Percentiles rank a stretch among this genome's conserved stretches.
These are phyloP conservation scores for Panulirus ornatus DNA, from an alignment of 1,140 invertebrate species.

Conservation along the genomic window DNA sequence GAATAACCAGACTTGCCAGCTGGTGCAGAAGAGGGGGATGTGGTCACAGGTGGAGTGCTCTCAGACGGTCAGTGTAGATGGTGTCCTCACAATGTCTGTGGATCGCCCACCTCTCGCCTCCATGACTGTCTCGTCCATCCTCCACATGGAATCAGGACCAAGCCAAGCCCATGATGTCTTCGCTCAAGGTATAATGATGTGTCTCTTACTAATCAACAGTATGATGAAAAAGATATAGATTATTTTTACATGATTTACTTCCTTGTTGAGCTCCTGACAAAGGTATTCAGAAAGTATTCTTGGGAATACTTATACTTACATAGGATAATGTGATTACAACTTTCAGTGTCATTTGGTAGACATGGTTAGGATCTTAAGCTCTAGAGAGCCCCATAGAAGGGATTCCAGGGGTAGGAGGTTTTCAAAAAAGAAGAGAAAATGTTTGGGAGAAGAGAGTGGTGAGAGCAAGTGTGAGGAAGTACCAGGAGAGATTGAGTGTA, in stretches of 20 bases:
- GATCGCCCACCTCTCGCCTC: not conserved
- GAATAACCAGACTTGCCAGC: conserved; percentile 18
- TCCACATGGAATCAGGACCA: not conserved
- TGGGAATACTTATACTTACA: no score
- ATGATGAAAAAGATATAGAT: conserved; percentile 1
- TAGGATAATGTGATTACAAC: no score
- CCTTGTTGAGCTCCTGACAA: not conserved
- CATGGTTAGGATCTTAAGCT: no score
- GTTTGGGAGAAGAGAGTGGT: no score
- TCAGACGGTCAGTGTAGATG: conserved; percentile 10
- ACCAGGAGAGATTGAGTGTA: no score
- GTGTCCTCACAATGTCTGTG: not conserved
- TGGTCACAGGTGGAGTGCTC: conserved; percentile 49
- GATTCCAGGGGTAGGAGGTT: no score
- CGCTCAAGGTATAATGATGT: conserved; percentile 22
- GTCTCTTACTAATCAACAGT: no score
- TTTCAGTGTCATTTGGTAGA: no score
- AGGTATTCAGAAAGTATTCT: no score
- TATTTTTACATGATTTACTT: not conserved
- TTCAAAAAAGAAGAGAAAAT: no score
- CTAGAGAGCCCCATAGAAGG: no score
- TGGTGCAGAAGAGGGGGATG: not conserved
- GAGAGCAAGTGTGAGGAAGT: no score
- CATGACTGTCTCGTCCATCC: conserved; percentile 28
- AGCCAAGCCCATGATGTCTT: not conserved